These are phyloP conservation scores for Ciona savignyi DNA, from an alignment of 23 tunicate genomes.

Conservation along the genomic window DNA sequence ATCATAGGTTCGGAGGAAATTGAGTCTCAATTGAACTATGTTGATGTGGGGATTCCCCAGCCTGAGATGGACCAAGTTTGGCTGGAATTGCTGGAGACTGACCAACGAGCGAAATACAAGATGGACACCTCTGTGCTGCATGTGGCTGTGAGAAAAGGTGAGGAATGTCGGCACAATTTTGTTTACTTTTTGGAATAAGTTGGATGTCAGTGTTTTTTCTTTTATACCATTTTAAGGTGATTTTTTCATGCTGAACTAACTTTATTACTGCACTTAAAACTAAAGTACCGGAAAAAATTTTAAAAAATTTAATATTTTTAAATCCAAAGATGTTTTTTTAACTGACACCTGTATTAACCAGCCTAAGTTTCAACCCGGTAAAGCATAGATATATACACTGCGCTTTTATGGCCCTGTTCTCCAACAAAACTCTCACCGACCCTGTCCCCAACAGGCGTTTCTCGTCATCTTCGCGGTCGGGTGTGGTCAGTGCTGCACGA, in stretches of 20 bases:
- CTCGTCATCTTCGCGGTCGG: conserved; percentile 40
- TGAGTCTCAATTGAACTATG: neutral
- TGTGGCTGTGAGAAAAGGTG: conserved; percentile 67
- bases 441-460: conserved; percentile 17
- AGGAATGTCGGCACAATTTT: neutral
- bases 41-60: conserved; percentile 2
- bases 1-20: too few species aligned
- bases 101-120: conserved; percentile 25
- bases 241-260: too few species aligned
- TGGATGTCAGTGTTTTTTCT: too few species aligned
- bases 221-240: too few species aligned
- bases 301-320: too few species aligned
- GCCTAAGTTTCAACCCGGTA: too few species aligned
- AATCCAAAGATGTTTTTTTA: too few species aligned
- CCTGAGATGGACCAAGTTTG: conserved; percentile 56
- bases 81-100: conserved; percentile 54
- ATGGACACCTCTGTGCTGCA: conserved; percentile 32
- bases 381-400: neutral
- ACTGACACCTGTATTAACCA: too few species aligned
- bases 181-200: too few species aligned
- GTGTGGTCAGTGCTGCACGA: conserved; percentile 66
- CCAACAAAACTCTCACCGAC: neutral
- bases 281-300: too few species aligned
- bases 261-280: too few species aligned
- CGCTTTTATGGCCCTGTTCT: neutral